A percentile compares a stretch with the other conserved stretches of the same genome.
These are phyloP conservation scores for Vulpes ferrilata DNA, from an alignment of 2,113 vertebrate genomes.

Conservation along the genomic window DNA sequence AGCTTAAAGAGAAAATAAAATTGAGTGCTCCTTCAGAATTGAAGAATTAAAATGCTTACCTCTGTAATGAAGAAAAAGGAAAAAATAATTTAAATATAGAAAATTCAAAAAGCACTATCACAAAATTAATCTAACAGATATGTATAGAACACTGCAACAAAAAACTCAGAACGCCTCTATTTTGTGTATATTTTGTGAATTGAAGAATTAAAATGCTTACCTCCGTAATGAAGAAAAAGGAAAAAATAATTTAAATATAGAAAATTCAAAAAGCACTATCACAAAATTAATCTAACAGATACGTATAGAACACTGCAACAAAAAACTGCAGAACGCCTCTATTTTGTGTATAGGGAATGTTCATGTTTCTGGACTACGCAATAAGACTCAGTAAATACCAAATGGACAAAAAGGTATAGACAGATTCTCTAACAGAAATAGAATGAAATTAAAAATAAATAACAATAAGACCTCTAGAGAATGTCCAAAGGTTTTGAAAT, in stretches of 20 bases:
- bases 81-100: background rate
- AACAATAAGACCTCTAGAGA: background rate
- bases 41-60: background rate
- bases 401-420: background rate
- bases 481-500: background rate
- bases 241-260: no score
- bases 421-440: background rate
- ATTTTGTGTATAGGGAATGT: background rate
- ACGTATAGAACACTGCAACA: background rate
- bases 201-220: no score
- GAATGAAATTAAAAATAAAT: background rate
- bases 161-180: background rate
- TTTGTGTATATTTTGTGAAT: background rate
- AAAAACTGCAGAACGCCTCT: background rate
- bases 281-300: background rate
- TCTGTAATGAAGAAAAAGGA: background rate
- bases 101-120: background rate
- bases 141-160: background rate
- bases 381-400: background rate
- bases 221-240: no score
- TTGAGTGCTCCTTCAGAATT: background rate
- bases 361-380: background rate
- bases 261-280: background rate
- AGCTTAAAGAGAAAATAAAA: background rate
- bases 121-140: background rate